phyloP scores from a whole-genome alignment of 2,888 invertebrate genomes.

The Aleiodes testaceus region DNA sequence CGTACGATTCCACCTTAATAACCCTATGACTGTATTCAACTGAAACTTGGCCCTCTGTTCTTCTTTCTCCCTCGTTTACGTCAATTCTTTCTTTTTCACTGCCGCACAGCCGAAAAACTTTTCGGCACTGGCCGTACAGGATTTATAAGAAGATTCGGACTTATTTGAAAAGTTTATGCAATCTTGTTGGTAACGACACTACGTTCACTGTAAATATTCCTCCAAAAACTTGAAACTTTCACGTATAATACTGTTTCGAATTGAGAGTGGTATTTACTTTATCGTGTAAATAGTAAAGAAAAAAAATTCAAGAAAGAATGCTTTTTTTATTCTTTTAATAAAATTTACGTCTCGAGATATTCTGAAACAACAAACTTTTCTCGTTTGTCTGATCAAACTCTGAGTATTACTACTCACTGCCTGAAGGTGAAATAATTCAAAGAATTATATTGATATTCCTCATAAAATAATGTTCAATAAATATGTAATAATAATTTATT shows the following conservation, averaged over 20 bases:
- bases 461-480: no score
- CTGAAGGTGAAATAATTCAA: no score
- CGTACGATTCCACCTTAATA: constrained; percentile 45
- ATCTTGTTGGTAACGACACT: constrained; percentile 55
- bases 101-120: constrained; percentile 21
- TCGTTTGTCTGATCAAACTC: no score
- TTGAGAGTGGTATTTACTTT: constrained; percentile 9
- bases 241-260: constrained; percentile 52
- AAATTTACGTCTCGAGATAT: no score
- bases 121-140: constrained; percentile 42
- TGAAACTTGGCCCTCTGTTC: constrained; percentile 19
- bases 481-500: no score
- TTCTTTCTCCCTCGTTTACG: no score
- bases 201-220: constrained; percentile 59
- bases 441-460: no score
- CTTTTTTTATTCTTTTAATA: no score
- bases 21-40: constrained; percentile 38
- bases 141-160: constrained; percentile 62
- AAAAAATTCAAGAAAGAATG: no score
- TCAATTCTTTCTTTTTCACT: not conserved
- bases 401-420: no score
- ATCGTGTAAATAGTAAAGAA: not conserved
- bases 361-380: no score
- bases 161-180: constrained; percentile 70
- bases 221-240: constrained; percentile 55